phyloP scores from a whole-genome alignment of 1,140 invertebrate species.

The Colletes gigas region DNA sequence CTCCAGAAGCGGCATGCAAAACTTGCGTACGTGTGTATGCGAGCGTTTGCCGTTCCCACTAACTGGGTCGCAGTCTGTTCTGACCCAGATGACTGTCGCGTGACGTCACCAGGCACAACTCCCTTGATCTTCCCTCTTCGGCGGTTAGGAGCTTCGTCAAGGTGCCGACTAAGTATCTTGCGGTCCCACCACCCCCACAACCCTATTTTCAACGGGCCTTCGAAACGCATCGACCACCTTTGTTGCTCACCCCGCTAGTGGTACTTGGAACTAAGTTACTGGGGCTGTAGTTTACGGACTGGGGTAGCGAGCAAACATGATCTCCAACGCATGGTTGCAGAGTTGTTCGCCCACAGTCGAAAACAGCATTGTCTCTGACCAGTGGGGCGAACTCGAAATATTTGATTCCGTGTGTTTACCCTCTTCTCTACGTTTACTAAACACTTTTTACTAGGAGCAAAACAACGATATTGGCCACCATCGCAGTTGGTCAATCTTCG shows the following conservation, averaged over 20 bases:
- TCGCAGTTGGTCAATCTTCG: too few relatives aligned
- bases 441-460: too few relatives aligned
- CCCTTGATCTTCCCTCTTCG: slow-evolving; percentile 42
- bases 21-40: slow-evolving; percentile 37
- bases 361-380: background rate
- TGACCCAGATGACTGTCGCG: slow-evolving; percentile 76
- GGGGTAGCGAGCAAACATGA: background rate
- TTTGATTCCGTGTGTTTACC: background rate
- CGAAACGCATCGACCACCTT: slow-evolving; percentile 12
- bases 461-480: too few relatives aligned
- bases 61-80: slow-evolving; percentile 76
- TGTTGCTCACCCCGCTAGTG: background rate
- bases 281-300: background rate
- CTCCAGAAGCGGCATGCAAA: slow-evolving; percentile 13
- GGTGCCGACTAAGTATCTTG: slow-evolving; percentile 6
- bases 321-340: background rate
- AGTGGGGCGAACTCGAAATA: background rate
- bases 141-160: slow-evolving; percentile 17
- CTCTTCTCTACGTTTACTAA: too few relatives aligned
- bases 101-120: slow-evolving; percentile 72
- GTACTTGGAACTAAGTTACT: slow-evolving; percentile 6
- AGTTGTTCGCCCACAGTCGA: background rate
- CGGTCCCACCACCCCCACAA: background rate
- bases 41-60: slow-evolving; percentile 16
- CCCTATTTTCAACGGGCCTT: background rate